Evolutionary conservation across 2,888 invertebrate species (phyloP).

Genomic region (Agrotis exclamationis): DNA sequence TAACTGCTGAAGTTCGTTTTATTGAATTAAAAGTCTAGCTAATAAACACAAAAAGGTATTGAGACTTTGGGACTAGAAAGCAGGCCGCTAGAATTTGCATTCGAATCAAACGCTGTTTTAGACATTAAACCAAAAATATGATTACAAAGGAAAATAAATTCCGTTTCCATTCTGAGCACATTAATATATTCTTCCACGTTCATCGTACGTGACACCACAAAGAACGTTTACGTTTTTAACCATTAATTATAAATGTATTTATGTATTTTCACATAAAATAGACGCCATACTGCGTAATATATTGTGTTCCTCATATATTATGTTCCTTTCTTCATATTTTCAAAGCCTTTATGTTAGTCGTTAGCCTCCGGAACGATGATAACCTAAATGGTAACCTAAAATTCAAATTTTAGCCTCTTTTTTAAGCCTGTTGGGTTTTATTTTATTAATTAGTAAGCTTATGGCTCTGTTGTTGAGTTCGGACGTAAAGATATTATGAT

Average conservation of each 20-base stretch:
- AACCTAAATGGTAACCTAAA: constrained; percentile 49
- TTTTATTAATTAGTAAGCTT: constrained; percentile 51
- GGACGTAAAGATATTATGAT: constrained; percentile 7
- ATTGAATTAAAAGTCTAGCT: not conserved
- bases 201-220: constrained; percentile 55
- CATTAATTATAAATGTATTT: constrained; percentile 53
- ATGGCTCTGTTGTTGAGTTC: constrained; percentile 21
- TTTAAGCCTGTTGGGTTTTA: constrained; percentile 42
- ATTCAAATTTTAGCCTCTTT: constrained; percentile 51
- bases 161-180: constrained; percentile 36
- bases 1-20: not conserved
- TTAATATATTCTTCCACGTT: constrained; percentile 48
- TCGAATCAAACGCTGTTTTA: not conserved
- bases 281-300: constrained; percentile 24
- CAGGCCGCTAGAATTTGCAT: constrained; percentile 3
- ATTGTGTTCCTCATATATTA: constrained; percentile 1
- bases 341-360: constrained; percentile 38
- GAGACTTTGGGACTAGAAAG: not conserved
- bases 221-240: constrained; percentile 48
- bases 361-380: constrained; percentile 36
- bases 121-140: constrained; percentile 16
- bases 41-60: not conserved
- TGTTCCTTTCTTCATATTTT: constrained; percentile 26
- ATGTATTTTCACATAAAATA: constrained; percentile 46
- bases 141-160: constrained; percentile 26